Evolutionary conservation across 2,888 invertebrate genomes (phyloP).

Genomic region (Drosophila villosipedis): DNA sequence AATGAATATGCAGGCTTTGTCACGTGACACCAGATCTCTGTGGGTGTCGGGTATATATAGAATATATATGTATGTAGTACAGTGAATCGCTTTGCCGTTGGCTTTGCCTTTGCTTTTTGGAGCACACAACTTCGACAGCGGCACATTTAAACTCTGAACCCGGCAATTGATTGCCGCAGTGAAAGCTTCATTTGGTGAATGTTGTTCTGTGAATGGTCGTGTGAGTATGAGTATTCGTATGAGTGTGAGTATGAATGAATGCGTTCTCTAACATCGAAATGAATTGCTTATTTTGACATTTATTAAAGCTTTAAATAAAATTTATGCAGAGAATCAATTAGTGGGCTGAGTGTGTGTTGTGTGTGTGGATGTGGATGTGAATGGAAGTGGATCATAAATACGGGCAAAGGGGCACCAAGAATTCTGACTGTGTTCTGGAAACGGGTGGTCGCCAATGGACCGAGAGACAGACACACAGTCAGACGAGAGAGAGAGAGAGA

Average conservation of each 20-base stretch:
- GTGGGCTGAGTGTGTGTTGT: constrained; percentile 23
- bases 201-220: constrained; percentile 30
- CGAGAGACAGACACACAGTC: constrained; percentile 14
- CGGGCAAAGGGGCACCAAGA: constrained; percentile 10
- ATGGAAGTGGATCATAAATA: constrained; percentile 43
- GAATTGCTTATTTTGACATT: constrained; percentile 82
- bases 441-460: constrained; percentile 16
- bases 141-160: constrained; percentile 78
- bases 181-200: constrained; percentile 72
- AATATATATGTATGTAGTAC: neutral
- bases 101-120: constrained; percentile 14
- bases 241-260: constrained; percentile 42
- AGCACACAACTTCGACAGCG: constrained; percentile 37
- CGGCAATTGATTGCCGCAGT: constrained; percentile 75
- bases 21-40: constrained; percentile 37
- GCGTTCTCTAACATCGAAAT: constrained; percentile 78
- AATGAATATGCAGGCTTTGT: constrained; percentile 37
- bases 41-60: constrained; percentile 1
- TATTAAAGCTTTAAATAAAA: constrained; percentile 82
- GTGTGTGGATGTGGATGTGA: constrained; percentile 1
- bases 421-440: constrained; percentile 10
- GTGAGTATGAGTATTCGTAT: constrained; percentile 39
- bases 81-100: constrained; percentile 37
- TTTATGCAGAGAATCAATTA: constrained; percentile 81
- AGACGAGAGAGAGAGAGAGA: constrained; percentile 2